Evolutionary conservation across 2,113 vertebrate genomes (phyloP).

Genomic region (Eurypyga helias): DNA sequence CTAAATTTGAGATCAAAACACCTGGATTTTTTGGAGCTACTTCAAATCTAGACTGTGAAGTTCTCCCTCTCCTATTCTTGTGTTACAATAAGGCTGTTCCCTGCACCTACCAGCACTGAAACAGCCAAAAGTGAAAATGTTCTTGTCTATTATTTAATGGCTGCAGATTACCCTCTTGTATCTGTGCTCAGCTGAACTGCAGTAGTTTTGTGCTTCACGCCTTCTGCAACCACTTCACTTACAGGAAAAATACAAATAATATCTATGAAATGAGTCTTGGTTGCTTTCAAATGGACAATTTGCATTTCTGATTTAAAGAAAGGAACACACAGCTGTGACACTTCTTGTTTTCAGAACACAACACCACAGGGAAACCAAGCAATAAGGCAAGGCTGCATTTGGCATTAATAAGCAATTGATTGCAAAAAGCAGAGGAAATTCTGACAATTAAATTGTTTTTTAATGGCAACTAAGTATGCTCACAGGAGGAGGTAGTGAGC

Average conservation of each 20-base stretch:
- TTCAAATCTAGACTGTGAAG: background rate
- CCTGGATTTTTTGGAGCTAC: background rate
- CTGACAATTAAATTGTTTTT: slow-evolving; percentile 3
- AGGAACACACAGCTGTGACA: slow-evolving; percentile 37
- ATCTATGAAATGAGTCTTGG: slow-evolving; percentile 18
- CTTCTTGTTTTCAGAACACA: slow-evolving; percentile 60
- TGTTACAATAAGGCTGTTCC: background rate
- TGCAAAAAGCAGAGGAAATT: slow-evolving; percentile 33
- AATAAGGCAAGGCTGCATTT: background rate
- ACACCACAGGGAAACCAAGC: slow-evolving; percentile 12
- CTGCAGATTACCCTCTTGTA: slow-evolving; percentile 9
- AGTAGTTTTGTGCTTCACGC: background rate
- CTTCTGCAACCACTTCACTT: slow-evolving; percentile 33
- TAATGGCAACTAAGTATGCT: background rate
- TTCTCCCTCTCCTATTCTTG: background rate
- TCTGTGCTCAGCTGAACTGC: background rate
- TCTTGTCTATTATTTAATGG: slow-evolving; percentile 43
- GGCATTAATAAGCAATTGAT: slow-evolving; percentile 62
- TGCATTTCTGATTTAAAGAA: slow-evolving; percentile 52
- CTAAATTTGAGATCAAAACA: background rate
- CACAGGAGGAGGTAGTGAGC: background rate
- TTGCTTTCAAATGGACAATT: slow-evolving; percentile 53
- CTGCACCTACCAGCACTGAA: background rate
- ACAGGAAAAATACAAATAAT: slow-evolving; percentile 38
- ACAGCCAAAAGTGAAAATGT: background rate